Conservation (phyloP, 2,797 vertebrate species). For the Pteronotus mesoamericanus region DNA sequence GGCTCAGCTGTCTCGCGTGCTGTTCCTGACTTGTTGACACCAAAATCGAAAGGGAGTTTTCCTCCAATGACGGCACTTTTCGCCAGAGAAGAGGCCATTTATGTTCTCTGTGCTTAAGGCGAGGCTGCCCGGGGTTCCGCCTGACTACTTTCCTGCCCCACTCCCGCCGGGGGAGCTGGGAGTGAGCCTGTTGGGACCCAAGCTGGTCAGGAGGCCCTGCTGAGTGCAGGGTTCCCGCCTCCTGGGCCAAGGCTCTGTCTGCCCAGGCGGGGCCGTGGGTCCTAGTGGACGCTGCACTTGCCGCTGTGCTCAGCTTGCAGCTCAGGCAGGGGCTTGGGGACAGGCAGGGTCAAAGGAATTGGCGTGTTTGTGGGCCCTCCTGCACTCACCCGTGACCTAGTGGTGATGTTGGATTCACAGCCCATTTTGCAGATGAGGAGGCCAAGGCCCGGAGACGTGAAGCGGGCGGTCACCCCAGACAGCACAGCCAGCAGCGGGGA, state of each 20-base stretch:
- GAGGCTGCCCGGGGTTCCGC: background rate
- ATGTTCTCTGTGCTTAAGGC: constrained; percentile 21
- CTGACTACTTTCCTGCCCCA: accelerated
- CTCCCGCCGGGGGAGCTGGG: background rate
- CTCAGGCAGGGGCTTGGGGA: background rate
- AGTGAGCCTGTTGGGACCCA: accelerated
- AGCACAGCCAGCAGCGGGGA: background rate
- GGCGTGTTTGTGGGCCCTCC: background rate
- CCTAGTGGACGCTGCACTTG: accelerated
- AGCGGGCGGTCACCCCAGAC: background rate
- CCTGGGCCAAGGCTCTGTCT: background rate
- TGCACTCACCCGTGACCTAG: background rate
- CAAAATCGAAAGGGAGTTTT: constrained; percentile 63
- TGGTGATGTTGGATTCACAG: background rate
- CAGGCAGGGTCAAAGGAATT: background rate
- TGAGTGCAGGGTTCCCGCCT: background rate
- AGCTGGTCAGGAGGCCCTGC: background rate
- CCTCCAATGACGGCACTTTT: background rate
- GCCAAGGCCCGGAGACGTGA: background rate
- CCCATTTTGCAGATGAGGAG: background rate
- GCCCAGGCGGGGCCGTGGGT: background rate
- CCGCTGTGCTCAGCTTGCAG: accelerated
- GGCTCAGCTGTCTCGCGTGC: constrained; percentile 42
- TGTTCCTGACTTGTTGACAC: constrained; percentile 67
- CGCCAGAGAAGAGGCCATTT: background rate